Evolutionary conservation across 2,113 vertebrate genomes (phyloP).

Genomic region (Craseonycteris thonglongyai): DNA sequence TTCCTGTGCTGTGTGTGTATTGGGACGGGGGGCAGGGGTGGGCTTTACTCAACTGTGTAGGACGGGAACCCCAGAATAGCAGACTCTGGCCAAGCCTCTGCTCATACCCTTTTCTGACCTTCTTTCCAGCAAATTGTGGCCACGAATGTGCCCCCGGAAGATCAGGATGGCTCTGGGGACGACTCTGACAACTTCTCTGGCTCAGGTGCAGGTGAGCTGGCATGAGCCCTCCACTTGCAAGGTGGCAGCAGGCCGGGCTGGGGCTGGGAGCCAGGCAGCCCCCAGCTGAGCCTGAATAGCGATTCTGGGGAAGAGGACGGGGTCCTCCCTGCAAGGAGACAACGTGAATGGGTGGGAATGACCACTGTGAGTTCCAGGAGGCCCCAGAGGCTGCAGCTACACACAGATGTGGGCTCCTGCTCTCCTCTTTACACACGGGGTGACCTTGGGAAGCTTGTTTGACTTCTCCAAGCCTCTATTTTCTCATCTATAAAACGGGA

Average conservation of each 20-base stretch:
- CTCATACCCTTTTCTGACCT: not conserved
- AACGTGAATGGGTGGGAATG: rapidly evolving
- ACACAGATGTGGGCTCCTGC: not conserved
- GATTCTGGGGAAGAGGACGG: not conserved
- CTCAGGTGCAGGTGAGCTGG: constrained; percentile 77
- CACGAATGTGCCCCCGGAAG: constrained; percentile 75
- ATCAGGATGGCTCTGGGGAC: constrained; percentile 83
- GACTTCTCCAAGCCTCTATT: not conserved
- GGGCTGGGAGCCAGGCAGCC: not conserved
- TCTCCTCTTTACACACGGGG: not conserved
- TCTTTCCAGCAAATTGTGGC: constrained; percentile 76
- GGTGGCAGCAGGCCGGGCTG: rapidly evolving
- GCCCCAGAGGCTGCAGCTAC: not conserved
- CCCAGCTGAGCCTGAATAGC: not conserved
- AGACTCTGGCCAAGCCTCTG: not conserved
- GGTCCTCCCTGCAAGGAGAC: not conserved
- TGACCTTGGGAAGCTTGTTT: not conserved
- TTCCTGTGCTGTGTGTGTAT: not conserved
- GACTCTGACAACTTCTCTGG: constrained; percentile 79
- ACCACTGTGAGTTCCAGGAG: not conserved
- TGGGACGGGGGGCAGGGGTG: too few species aligned
- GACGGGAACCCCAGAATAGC: not conserved
- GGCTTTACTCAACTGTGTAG: not conserved
- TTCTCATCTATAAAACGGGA: constrained; percentile 3
- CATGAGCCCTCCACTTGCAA: not conserved